These are phyloP conservation scores for Phymanthus crucifer DNA, from an alignment of 92 coral and sea anemone species.

Conservation along the genomic window DNA sequence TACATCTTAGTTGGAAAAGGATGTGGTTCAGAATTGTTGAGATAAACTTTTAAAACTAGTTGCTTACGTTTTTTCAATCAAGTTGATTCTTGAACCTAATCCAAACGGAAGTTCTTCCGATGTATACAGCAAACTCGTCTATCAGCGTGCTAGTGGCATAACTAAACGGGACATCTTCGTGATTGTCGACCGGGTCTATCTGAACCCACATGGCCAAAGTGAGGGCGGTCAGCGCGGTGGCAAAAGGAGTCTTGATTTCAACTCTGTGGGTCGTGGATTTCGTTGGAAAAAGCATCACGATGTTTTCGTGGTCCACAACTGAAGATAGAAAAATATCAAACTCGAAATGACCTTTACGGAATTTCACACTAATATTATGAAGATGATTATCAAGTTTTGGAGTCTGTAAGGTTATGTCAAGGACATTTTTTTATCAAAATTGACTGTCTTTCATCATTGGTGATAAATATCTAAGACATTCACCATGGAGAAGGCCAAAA, in stretches of 20 bases:
- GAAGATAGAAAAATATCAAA: no score
- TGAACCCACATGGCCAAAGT: background rate
- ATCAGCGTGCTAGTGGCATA: background rate
- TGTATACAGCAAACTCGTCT: background rate
- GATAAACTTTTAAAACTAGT: background rate
- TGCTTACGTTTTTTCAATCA: background rate
- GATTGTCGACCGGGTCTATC: background rate
- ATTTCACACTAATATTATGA: background rate
- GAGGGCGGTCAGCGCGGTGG: background rate
- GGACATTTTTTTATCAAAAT: no score
- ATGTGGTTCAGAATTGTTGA: background rate
- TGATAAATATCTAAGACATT: no score
- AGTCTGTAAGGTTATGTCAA: no score
- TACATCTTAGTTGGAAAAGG: background rate
- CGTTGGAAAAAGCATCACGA: background rate
- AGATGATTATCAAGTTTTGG: background rate
- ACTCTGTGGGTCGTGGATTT: background rate
- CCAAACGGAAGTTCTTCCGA: background rate
- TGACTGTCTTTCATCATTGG: no score
- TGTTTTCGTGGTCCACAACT: background rate
- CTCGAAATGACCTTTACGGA: no score
- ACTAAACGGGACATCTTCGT: background rate
- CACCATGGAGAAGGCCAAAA: no score
- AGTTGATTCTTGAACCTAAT: background rate
- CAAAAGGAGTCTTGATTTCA: background rate